Base-by-base conservation (phyloP, 1,140 invertebrate species). In the Nephila pilipes region DNA sequence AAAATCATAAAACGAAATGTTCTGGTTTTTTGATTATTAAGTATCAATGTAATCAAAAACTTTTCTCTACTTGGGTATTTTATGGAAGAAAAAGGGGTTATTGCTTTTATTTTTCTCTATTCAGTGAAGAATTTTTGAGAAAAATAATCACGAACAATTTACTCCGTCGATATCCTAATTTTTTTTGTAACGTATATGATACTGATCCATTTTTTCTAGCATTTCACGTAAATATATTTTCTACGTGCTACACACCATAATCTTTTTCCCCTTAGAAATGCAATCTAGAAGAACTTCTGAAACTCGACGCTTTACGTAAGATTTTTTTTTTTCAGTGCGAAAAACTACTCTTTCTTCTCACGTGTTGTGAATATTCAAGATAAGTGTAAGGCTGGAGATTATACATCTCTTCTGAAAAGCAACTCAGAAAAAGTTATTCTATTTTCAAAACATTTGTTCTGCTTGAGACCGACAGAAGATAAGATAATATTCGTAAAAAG, bases 141-240 rank as follows among this genome's bases (percentile, higher is more conserved):
- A 75, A 25, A 65, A 65, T 65, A 65, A 36, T 36, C 18, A 14
- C 29, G 14, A 36, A 36, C n/a, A 36, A 75, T 16, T 32, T 20
- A 1, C 32, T 18, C 12, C 29, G 1, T 16, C 29, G 32, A 10
- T 32, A 32, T 75, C 29, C 14, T 75, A 75, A 75, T 75, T 75
- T 18, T 18, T 75, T 32, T 75, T 14, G 14, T 12, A 18, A 36
- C 8, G 29, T 75, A 32, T 75, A 10, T 75, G 16, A 32, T 29
- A 75, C 29, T 75, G 32, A 36, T 75, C 69, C 32, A 18, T 65
- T 65, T 65, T 65, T 75, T 36, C 3, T 2, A 16, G 16, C 1
- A 25, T 29, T 75, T 75, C 69, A 75, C 69, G 69, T 75, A 75
- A 75, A 75, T 75, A 75, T 75, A 29, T 75, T 75, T 75, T 75